Base-by-base conservation (phyloP, 2,113 vertebrate genomes). In the Falco punctatus region DNA sequence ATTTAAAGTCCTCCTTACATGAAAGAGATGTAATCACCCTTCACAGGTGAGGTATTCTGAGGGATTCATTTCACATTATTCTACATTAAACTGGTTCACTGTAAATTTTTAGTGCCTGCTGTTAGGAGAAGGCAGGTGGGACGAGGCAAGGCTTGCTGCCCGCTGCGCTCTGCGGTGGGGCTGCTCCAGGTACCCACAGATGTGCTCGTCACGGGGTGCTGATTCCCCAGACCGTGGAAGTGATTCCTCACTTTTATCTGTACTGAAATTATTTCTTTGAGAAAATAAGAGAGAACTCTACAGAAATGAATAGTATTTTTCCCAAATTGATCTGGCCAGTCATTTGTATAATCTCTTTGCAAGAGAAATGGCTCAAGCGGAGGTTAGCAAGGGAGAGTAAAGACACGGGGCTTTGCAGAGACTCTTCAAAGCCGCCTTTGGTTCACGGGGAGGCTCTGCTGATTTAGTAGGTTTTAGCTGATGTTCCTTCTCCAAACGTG, bases 11-110 rank as follows among this genome's bases (percentile, higher is more conserved):
- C 38, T 66, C 49, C 67, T 74, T 6, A 85, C 38, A 15, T 13
- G 67, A 67, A 74, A 67, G 70, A 77, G 88, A 3, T 17, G 42
- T 88, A 92, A 94, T 96, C 79, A 51, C 84, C 93, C 95, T 96
- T 97, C 92, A 91, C 61, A 88, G 96, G 61, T 86, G 95, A 96
- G 86, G 1, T 30, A 3, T 61, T 91, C 78, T 3, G 38, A 35
- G 78, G 78, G 83, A 61, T 54, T 75, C 13, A 1, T 66, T 44
- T 38, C 62, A 19, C 59, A 5, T 67, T 55, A 64, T 49, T 96
- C 88, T 33, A 1, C 20, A 14, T 89, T 74, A 70, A 51, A 70
- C 5, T 21, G 57, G 42, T 10, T 80, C 42, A 1, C 55, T 40
- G 83, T 4, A 3, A 15, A 3, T 9, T 27, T 71, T 38, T 5